phyloP scores from a whole-genome alignment of 2,888 invertebrate genomes.

The Drosophila lutescens region DNA sequence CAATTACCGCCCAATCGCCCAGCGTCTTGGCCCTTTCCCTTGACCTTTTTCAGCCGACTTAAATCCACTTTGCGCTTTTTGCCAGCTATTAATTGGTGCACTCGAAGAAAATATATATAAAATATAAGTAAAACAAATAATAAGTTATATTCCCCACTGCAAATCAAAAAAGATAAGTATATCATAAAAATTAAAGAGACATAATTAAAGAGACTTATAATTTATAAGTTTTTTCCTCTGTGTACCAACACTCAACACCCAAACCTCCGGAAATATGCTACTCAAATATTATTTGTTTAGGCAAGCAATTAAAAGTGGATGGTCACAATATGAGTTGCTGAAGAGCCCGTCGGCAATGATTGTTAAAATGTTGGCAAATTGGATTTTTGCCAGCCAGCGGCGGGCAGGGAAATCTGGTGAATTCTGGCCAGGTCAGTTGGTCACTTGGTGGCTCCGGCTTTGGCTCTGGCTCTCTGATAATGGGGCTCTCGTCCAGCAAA shows the following conservation, averaged over 20 bases:
- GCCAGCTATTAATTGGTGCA: slow-evolving; percentile 64
- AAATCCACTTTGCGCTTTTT: slow-evolving; percentile 52
- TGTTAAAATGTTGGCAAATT: slow-evolving; percentile 78
- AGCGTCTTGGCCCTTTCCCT: slow-evolving; percentile 8
- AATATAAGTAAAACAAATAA: no score
- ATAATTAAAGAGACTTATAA: no score
- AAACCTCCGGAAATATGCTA: slow-evolving; percentile 55
- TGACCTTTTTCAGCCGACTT: slow-evolving; percentile 45
- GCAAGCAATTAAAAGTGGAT: slow-evolving; percentile 74
- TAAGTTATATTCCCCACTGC: no score
- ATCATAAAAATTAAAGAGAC: no score
- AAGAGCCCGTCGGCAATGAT: slow-evolving; percentile 67
- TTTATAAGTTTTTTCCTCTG: neutral
- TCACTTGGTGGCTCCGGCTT: slow-evolving; percentile 49
- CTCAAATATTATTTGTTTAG: slow-evolving; percentile 77
- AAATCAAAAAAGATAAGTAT: no score
- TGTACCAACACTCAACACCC: neutral
- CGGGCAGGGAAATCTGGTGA: slow-evolving; percentile 7
- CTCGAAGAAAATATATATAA: neutral
- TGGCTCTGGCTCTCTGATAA: slow-evolving; percentile 53
- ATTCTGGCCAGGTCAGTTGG: slow-evolving; percentile 45
- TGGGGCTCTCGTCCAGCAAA: slow-evolving; percentile 69
- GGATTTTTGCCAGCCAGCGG: slow-evolving; percentile 60
- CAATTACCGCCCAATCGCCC: slow-evolving; percentile 66
- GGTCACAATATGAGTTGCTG: slow-evolving; percentile 58